phyloP scores from a whole-genome alignment of 2,797 vertebrate genomes.

The Hoplostethus mediterraneus region DNA sequence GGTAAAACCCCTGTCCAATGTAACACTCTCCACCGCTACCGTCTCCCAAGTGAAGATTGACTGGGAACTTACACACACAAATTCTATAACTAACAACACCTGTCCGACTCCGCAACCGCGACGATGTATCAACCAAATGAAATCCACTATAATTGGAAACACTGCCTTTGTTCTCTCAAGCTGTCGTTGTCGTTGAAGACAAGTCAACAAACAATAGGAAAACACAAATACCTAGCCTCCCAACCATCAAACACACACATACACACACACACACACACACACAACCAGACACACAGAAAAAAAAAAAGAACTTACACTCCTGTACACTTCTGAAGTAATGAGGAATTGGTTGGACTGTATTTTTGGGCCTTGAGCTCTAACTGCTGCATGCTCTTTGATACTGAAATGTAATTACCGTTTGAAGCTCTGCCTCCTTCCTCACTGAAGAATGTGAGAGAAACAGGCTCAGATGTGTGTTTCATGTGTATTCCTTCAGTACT shows the following conservation, averaged over 20 bases:
- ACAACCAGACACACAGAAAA: background rate
- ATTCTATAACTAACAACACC: slow-evolving; percentile 69
- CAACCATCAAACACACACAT: slow-evolving; percentile 44
- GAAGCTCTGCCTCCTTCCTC: slow-evolving; percentile 59
- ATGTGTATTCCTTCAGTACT: slow-evolving; percentile 72
- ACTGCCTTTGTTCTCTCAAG: slow-evolving; percentile 71
- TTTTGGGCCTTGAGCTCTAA: slow-evolving; percentile 59
- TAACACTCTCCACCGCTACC: slow-evolving; percentile 46
- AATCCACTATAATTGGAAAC: slow-evolving; percentile 73
- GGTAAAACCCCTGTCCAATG: slow-evolving; percentile 47
- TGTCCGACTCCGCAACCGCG: slow-evolving; percentile 63
- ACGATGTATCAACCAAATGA: slow-evolving; percentile 78
- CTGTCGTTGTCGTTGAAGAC: slow-evolving; percentile 47
- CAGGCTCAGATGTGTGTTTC: slow-evolving; percentile 71
- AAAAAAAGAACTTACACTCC: background rate
- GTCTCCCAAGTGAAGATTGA: slow-evolving; percentile 18
- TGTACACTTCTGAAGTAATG: slow-evolving; percentile 46
- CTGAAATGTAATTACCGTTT: slow-evolving; percentile 80
- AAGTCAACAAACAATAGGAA: slow-evolving; percentile 69
- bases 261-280: slow-evolving; percentile 13
- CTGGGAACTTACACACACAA: slow-evolving; percentile 30
- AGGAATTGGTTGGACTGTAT: slow-evolving; percentile 51
- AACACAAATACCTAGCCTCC: slow-evolving; percentile 55
- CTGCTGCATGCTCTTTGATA: slow-evolving; percentile 71
- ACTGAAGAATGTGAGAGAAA: slow-evolving; percentile 60